Percentiles rank a stretch among this genome's conserved stretches.
phyloP scores from a whole-genome alignment of 2,797 vertebrate genomes.

The Furcifer pardalis region DNA sequence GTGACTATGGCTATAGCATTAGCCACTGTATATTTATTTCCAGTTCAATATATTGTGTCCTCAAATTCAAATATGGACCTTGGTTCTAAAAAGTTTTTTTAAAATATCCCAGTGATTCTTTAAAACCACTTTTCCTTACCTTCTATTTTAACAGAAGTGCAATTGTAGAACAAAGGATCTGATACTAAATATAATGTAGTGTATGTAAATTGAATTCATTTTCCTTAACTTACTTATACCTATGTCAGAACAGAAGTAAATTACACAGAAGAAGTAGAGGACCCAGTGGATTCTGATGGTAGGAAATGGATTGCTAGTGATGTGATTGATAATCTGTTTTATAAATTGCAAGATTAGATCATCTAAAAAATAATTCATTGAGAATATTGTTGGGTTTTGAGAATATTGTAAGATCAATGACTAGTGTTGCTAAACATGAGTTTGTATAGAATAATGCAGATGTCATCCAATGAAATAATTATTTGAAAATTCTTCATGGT shows the following conservation, averaged over 20 bases:
- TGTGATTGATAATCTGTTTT: neutral
- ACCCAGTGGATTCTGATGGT: slow-evolving; percentile 98
- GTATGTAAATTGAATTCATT: neutral
- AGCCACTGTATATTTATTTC: neutral
- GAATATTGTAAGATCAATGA: neutral
- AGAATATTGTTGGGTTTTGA: neutral
- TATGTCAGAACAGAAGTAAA: slow-evolving; percentile 99
- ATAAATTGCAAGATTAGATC: neutral
- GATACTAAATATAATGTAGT: neutral
- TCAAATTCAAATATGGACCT: slow-evolving; percentile 11
- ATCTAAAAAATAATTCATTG: neutral
- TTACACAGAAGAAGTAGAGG: slow-evolving; percentile 97
- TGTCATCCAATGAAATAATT: slow-evolving; percentile 8
- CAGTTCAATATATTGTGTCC: neutral
- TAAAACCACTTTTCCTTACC: neutral
- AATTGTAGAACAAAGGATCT: neutral
- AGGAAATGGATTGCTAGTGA: slow-evolving; percentile 52
- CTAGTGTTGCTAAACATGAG: neutral
- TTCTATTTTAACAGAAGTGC: neutral
- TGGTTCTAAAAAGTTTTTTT: slow-evolving; percentile 13
- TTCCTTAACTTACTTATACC: slow-evolving; percentile 84
- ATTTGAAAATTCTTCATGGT: slow-evolving; percentile 3
- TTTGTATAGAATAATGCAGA: neutral
- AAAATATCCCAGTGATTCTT: neutral
- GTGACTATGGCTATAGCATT: neutral